Evolutionary conservation across 2,797 vertebrate species (phyloP).

Genomic region (Enteromius afrohamiltoni): DNA sequence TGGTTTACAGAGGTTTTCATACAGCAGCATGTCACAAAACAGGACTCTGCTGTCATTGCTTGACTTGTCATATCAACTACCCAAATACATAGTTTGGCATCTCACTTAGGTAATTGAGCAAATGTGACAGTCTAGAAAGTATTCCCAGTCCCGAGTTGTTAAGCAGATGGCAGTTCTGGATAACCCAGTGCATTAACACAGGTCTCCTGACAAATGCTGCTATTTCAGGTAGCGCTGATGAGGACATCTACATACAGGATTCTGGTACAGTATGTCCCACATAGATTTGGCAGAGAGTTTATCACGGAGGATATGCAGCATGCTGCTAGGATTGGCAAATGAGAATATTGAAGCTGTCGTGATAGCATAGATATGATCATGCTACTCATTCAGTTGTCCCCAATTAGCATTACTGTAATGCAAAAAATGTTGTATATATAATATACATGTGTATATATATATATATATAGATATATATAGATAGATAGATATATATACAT

Average conservation of each 20-base stretch:
- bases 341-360: not conserved
- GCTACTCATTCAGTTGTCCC: not conserved
- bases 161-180: conserved; percentile 68
- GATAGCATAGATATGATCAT: not conserved
- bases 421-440: not conserved
- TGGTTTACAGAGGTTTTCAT: not conserved
- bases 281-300: conserved; percentile 62
- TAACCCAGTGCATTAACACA: conserved; percentile 51
- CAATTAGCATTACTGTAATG: not conserved
- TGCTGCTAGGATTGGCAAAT: not conserved
- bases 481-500: too few relatives aligned
- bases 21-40: not conserved
- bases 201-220: conserved; percentile 63
- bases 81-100: not conserved
- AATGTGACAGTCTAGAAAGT: conserved; percentile 29
- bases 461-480: too few relatives aligned
- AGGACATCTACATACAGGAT: conserved; percentile 47
- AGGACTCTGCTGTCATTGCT: not conserved
- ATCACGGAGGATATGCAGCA: conserved; percentile 41
- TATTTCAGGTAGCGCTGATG: conserved; percentile 73
- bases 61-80: conserved; percentile 5
- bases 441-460: too few relatives aligned
- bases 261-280: conserved; percentile 67
- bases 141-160: conserved; percentile 56
- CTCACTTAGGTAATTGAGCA: not conserved